These are phyloP conservation scores for Taeniopygia guttata DNA, from an alignment of 2,797 vertebrate genomes.

Conservation along the genomic window DNA sequence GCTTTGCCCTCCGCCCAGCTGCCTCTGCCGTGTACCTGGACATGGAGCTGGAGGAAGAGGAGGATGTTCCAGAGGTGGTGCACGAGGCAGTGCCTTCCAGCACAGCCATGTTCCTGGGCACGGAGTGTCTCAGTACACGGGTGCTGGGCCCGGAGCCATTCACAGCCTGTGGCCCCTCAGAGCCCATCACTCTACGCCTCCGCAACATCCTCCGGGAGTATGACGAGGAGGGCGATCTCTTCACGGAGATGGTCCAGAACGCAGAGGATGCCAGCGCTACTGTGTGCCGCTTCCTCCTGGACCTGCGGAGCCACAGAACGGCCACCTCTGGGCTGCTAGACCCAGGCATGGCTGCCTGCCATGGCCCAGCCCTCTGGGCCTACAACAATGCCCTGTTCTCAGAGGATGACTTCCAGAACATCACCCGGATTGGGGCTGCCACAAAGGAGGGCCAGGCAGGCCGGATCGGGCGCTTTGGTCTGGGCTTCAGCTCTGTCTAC, in stretches of 20 bases:
- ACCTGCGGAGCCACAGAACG: constrained; percentile 74
- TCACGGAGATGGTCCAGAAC: constrained; percentile 88
- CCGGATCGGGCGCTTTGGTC: constrained; percentile 86
- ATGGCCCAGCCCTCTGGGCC: constrained; percentile 86
- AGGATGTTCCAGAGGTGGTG: constrained; percentile 75
- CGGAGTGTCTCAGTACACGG: constrained; percentile 77
- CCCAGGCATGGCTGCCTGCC: constrained; percentile 80
- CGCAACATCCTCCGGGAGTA: constrained; percentile 87
- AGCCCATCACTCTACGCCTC: constrained; percentile 84
- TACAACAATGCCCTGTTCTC: constrained; percentile 84
- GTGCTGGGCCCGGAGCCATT: constrained; percentile 79
- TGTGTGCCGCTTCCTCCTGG: constrained; percentile 81
- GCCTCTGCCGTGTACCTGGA: constrained; percentile 81
- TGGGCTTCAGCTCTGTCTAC: constrained; percentile 87
- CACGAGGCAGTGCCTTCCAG: constrained; percentile 79
- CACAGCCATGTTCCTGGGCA: constrained; percentile 77
- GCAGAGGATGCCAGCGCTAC: constrained; percentile 85
- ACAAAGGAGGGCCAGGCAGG: constrained; percentile 80
- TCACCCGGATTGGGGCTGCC: constrained; percentile 80
- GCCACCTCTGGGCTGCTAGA: constrained; percentile 79
- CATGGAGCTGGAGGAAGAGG: constrained; percentile 70
- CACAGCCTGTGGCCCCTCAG: constrained; percentile 80
- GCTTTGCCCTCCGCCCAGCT: constrained; percentile 71
- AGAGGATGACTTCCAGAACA: constrained; percentile 79
- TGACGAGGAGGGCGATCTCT: constrained; percentile 81